Base-by-base conservation (phyloP, 1,140 invertebrate species). In the Hermatobates lingyangjiaoensis region DNA sequence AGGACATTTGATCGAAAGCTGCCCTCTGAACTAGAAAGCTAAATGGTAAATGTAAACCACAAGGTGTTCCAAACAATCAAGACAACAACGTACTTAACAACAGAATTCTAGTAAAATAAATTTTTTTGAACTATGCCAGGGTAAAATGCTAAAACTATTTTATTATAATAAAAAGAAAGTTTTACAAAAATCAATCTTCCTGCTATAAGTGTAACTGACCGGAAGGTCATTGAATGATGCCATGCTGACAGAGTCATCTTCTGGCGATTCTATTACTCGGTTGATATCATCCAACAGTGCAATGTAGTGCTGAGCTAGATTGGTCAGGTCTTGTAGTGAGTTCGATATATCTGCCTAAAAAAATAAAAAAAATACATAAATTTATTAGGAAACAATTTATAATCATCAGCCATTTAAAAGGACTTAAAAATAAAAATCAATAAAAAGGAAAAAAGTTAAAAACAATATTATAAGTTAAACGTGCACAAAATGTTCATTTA, bases 211-310 rank as follows among this genome's bases (percentile, higher is more conserved):
- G n/a, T 2, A 47, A 50, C 54, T 63, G 64, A 71, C 68, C 39
- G 69, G 68, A 48, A 71, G 60, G 15, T 59, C 47, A 42, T 63
- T 64, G 55, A 71, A 71, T 51, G 52, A 44, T 24, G 57, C n/a
- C n/a, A n/a, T 57, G 25, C 53, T 58, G n/a, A 50, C 30, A 21
- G 50, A 30, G 1, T 38, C 30, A 28, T 25, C 27, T 15, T 26
- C 50, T 14, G 26, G 18, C 4, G 30, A 34, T 47, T 55, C 54
- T 28, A 55, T 51, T 30, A 47, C 54, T 48, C 49, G 38, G 27
- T 55, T 52, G 27, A 55, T 55, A 45, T 55, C 54, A 30, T 55
- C 50, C n/a, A 55, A 23, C n/a, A 51, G 27, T 15, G 51, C 44
- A 25, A 28, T 46, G 26, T 52, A 55, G 46, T 55, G 54, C 28